phyloP scores from a whole-genome alignment of 2,888 invertebrate genomes.

The Didymodactylos carnosus region DNA sequence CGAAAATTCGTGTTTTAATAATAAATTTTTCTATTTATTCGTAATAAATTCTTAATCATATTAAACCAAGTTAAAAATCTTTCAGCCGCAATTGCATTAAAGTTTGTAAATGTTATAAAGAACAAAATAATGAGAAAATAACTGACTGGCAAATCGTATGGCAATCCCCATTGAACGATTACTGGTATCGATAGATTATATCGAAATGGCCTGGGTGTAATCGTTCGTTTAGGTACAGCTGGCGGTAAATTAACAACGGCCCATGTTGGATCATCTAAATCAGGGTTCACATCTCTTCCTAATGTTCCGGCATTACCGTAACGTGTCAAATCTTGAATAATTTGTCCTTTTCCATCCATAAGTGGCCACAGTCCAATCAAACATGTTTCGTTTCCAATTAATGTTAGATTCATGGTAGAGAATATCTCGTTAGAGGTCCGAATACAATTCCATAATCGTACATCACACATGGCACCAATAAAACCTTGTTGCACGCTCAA shows the following conservation, averaged over 20 bases:
- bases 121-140: no score
- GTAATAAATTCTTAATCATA: no score
- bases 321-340: no score
- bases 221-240: not conserved
- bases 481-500: not conserved
- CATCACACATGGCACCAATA: not conserved
- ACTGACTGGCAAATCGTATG: not conserved
- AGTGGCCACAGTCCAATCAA: no score
- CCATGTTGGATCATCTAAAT: no score
- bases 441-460: not conserved
- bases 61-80: no score
- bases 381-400: not conserved
- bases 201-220: not conserved
- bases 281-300: no score
- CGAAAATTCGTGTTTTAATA: not conserved
- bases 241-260: not conserved
- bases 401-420: not conserved
- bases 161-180: not conserved
- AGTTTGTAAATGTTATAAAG: no score
- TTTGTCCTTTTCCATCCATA: no score
- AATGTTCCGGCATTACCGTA: no score
- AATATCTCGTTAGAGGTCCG: not conserved
- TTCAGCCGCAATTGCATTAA: no score
- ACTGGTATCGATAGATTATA: not conserved
- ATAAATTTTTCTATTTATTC: not conserved